Conservation (phyloP, 2,888 invertebrate genomes). For the Drosophila rellima region DNA sequence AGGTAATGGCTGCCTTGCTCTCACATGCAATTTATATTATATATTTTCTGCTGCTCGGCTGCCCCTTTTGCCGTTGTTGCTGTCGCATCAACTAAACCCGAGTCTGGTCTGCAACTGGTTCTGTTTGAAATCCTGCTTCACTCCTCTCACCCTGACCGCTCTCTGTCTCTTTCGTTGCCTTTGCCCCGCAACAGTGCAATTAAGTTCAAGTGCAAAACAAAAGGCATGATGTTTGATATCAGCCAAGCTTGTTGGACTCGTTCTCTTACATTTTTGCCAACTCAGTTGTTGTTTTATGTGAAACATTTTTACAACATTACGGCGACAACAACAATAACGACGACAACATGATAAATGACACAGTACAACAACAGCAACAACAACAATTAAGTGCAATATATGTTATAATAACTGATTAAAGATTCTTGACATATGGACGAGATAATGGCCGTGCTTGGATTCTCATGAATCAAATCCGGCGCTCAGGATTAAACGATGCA, state of each 20-base stretch:
- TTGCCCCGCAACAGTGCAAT: constrained; percentile 58
- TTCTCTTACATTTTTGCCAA: constrained; percentile 35
- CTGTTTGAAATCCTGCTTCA: background rate
- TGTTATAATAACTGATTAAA: constrained; percentile 72
- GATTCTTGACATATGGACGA: constrained; percentile 54
- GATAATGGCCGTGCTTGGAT: constrained; percentile 36
- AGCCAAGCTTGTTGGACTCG: constrained; percentile 41
- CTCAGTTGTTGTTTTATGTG: constrained; percentile 63
- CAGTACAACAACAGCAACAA: constrained; percentile 21
- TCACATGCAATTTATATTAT: constrained; percentile 73
- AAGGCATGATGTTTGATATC: constrained; percentile 80
- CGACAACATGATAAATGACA: constrained; percentile 35
- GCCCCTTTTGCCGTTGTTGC: constrained; percentile 31
- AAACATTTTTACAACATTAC: constrained; percentile 72
- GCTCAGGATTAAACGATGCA: too few relatives aligned
- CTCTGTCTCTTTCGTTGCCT: background rate
- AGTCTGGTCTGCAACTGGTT: constrained; percentile 33
- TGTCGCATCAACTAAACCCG: constrained; percentile 57
- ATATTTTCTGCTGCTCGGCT: constrained; percentile 59
- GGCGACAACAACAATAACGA: constrained; percentile 26
- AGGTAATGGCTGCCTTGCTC: constrained; percentile 77
- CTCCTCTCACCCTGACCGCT: background rate
- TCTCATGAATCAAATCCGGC: constrained; percentile 29
- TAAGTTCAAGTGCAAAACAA: constrained; percentile 79
- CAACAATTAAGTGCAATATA: constrained; percentile 45